Evolutionary conservation across 2,113 vertebrate genomes (phyloP), one percentile per base, ranked within the genome.

Genomic region (Phoxinus phoxinus): DNA sequence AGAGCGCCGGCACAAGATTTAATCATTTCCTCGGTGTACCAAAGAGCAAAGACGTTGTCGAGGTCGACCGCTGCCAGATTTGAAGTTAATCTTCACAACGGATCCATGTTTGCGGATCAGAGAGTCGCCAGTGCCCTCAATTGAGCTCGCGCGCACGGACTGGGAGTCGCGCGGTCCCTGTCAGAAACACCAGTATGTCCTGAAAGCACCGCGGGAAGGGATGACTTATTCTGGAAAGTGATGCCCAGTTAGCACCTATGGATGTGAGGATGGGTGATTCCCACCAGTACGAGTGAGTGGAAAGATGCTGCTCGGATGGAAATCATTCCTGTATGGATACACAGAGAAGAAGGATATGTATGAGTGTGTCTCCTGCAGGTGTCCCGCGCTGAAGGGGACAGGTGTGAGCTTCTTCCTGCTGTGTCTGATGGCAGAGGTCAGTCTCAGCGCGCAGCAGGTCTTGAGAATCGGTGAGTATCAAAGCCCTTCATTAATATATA

Each of bases 391-490:
- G 86, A 89, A 93, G 91, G 86, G 94, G 92, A 94, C 94, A 92
- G 94, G 94, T 84, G 93, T 96, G 84, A 87, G 96, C 67, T 94
- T 94, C 86, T 86, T 96, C 84, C 91, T 98, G 89, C 92, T 97
- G 85, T 95, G 90, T 92, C 89, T 96, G 74, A 91, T 92, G 67
- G 91, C 93, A 83, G 93, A 93, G 91, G 91, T 97, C 91, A 95
- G 96, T 83, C 93, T 93, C 84, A 96, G 95, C 91, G 93, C 94
- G 59, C 96, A 96, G 92, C 97, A 98, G 94, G 97, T 97, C 89
- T 95, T 98, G 89, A 93, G 97, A 92, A 96, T 98, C 91, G 97
- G 97, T 98, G 92, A 97, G 97, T 96, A 86, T 73, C 8, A 30
- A 30, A 5, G 19, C 53, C 8, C 8, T 71, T 37, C 12, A 17